These are phyloP conservation scores for Apus apus DNA, from an alignment of 2,113 vertebrate genomes.

Conservation along the genomic window DNA sequence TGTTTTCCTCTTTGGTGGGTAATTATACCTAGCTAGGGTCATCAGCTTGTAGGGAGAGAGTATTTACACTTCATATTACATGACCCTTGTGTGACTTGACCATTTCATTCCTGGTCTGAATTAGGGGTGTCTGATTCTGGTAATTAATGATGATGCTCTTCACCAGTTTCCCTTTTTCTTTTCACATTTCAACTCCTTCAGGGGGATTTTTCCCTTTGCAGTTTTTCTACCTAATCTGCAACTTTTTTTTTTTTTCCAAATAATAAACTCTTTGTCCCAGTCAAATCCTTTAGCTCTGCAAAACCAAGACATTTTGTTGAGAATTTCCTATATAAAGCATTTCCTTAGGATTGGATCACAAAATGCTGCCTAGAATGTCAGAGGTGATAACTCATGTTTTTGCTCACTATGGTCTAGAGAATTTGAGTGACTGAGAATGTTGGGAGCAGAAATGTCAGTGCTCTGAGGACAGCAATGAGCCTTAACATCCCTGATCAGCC, in stretches of 20 bases:
- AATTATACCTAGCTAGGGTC: rapidly evolving
- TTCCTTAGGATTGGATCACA: background rate
- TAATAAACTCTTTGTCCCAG: background rate
- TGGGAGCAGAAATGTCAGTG: background rate
- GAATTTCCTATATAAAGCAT: background rate
- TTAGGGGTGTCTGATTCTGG: background rate
- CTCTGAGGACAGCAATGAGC: background rate
- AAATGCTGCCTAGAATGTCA: background rate
- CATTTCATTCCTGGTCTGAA: background rate
- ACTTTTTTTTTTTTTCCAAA: background rate
- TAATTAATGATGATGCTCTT: background rate
- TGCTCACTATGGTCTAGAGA: rapidly evolving
- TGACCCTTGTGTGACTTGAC: rapidly evolving
- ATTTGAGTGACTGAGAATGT: background rate
- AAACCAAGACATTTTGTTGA: background rate
- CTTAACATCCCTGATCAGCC: background rate
- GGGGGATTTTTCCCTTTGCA: background rate
- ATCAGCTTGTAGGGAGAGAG: background rate
- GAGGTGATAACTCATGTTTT: background rate
- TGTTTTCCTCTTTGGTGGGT: background rate
- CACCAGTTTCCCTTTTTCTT: background rate
- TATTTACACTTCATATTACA: background rate
- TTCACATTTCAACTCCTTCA: rapidly evolving
- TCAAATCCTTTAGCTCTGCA: background rate
- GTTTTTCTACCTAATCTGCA: background rate